phyloP scores from a whole-genome alignment of 92 coral and sea anemone species.

The Ricordea florida region DNA sequence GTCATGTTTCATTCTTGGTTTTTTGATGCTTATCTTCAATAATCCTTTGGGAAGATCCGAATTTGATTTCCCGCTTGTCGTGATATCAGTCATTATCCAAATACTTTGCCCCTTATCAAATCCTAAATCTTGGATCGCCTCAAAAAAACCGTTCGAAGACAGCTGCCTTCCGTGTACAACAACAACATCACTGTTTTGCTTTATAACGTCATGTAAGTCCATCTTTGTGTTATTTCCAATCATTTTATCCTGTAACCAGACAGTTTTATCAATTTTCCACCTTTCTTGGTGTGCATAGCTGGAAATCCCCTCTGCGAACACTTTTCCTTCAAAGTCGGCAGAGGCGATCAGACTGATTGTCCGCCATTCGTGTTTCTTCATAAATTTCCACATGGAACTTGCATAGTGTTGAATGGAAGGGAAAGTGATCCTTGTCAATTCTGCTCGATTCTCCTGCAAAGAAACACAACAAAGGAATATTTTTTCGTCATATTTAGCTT shows the following conservation, averaged over 20 bases:
- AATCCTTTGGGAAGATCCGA: constrained; percentile 36
- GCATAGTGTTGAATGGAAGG: neutral
- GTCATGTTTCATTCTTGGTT: neutral
- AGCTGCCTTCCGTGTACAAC: constrained; percentile 12
- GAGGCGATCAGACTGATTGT: constrained; percentile 26
- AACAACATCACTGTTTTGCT: constrained; percentile 7
- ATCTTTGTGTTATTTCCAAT: neutral
- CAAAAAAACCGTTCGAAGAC: neutral
- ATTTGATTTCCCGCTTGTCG: neutral
- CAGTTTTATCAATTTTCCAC: constrained; percentile 2
- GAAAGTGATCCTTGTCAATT: neutral
- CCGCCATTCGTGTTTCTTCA: constrained; percentile 55
- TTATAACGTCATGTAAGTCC: neutral
- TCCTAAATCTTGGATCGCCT: neutral
- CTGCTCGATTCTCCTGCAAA: neutral
- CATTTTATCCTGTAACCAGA: constrained; percentile 12
- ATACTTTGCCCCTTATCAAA: neutral
- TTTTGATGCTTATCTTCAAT: constrained; percentile 14
- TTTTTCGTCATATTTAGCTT: neutral
- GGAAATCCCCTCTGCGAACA: constrained; percentile 9
- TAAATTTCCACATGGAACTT: neutral
- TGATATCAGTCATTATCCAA: constrained; percentile 37
- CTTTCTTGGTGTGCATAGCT: constrained; percentile 9
- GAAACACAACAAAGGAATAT: neutral
- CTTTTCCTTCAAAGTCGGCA: constrained; percentile 41